Percentiles rank a stretch among this genome's conserved stretches.
Conservation (phyloP, 2,888 invertebrate species). For the Thereva unica region DNA sequence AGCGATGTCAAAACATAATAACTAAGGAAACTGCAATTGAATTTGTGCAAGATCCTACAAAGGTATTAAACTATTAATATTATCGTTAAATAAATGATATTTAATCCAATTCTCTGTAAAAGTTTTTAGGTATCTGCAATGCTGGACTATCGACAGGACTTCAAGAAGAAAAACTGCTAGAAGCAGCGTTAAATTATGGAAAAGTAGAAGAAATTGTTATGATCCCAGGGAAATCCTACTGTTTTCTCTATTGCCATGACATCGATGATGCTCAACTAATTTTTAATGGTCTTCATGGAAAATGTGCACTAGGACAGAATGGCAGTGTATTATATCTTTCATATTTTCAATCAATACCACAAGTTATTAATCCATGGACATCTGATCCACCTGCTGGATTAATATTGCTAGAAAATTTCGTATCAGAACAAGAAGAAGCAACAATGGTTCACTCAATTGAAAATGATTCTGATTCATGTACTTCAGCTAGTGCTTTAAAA, state of each 20-base stretch:
- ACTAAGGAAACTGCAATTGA: conserved; percentile 56
- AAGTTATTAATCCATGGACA: conserved; percentile 50
- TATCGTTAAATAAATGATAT: not conserved
- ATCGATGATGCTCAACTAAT: conserved; percentile 62
- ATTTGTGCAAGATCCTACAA: conserved; percentile 53
- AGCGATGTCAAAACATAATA: conserved; percentile 58
- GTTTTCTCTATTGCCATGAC: conserved; percentile 69
- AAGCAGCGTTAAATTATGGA: conserved; percentile 62
- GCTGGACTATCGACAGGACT: conserved; percentile 83
- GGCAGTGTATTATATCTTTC: conserved; percentile 68
- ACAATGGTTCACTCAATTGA: conserved; percentile 64
- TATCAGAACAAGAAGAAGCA: conserved; percentile 71
- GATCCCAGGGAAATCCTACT: conserved; percentile 79
- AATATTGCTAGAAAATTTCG: conserved; percentile 70
- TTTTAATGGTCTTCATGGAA: conserved; percentile 65
- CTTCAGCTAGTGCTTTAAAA: conserved; percentile 62
- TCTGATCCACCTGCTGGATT: conserved; percentile 68
- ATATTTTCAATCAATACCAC: conserved; percentile 48
- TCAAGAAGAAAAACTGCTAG: conserved; percentile 65
- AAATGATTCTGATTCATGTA: conserved; percentile 54
- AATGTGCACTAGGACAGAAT: conserved; percentile 62
- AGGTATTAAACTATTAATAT: conserved; percentile 46
- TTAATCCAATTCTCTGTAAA: not conserved
- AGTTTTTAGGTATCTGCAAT: conserved; percentile 71
- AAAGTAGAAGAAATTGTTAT: conserved; percentile 67